Percentiles rank a stretch among this genome's conserved stretches.
Conservation (phyloP, 2,113 vertebrate species). For the Serinus canaria region DNA sequence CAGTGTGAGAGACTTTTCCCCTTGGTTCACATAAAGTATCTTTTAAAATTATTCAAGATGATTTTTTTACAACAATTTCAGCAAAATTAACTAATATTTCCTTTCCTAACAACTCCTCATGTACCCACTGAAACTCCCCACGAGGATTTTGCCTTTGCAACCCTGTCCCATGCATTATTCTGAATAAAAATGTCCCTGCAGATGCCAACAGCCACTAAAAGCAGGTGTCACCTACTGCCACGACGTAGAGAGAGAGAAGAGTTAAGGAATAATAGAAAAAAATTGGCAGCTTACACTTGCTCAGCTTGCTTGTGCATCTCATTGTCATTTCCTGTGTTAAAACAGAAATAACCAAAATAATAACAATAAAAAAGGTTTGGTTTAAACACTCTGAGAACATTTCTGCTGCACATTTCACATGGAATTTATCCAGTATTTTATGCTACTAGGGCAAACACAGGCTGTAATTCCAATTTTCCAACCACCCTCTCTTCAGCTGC, state of each 20-base stretch:
- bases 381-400: neutral
- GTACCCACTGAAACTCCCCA: neutral
- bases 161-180: too few relatives aligned
- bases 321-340: conserved; percentile 75
- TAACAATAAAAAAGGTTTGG: neutral
- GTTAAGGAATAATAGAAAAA: neutral
- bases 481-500: neutral
- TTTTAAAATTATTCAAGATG: neutral
- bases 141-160: neutral
- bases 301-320: conserved; percentile 77
- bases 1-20: neutral
- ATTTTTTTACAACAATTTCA: neutral
- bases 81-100: neutral
- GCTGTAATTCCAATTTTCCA: neutral
- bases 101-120: neutral
- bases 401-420: neutral
- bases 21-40: rapidly evolving
- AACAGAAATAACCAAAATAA: neutral
- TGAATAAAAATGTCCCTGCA: neutral
- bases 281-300: conserved; percentile 81
- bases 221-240: neutral
- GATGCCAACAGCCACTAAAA: neutral
- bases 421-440: neutral
- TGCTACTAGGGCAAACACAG: rapidly evolving
- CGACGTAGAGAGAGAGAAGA: neutral